Evolutionary conservation across 2,888 invertebrate species (phyloP), one percentile per base, ranked within the genome.

Genomic region (Halictus quadricinctus): DNA sequence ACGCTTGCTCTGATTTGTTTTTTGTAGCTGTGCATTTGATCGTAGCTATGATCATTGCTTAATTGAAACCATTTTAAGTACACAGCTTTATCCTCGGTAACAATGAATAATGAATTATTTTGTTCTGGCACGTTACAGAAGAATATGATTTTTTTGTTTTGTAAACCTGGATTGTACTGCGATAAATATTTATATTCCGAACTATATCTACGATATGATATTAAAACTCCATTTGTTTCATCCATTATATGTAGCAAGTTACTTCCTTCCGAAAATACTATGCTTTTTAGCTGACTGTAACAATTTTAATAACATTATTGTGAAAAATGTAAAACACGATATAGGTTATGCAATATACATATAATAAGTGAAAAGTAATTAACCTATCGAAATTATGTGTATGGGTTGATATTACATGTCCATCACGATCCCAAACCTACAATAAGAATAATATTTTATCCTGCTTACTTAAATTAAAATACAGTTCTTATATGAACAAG

Each of bases 221-320:
- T 88, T 7, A 94, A 72, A n/a, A 91, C 84, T 13, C 93, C 93
- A n/a, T 89, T 84, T 2, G 82, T 86, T 64, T 89, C 89, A 75
- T 94, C 91, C 83, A 94, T 91, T 48, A 92, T 79, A 64, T 93
- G 93, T 3, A 94, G 82, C 70, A 93, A 84, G 5, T 86, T 89
- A 72, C 72, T 85, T 46, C 70, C 46, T 54, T 58, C 86, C 80
- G 88, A 84, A 84, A 91, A 88, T 36, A 86, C 79, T 70, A 90
- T 85, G 54, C 76, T 81, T 58, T 83, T 85, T 4, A 90, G 74
- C 12, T 78, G 60, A 72, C 80, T 79, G 75, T 5, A 84, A 79
- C 15, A 29, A 75, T 76, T 60, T 72, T 77, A 75, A 78, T 76
- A 12, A 10, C 7, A 48, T 48, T 21, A 46, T 50, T 43, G 4